Evolutionary conservation across 2,888 invertebrate genomes (phyloP), one percentile per base, ranked within the genome.

Genomic region (Leucania comma): DNA sequence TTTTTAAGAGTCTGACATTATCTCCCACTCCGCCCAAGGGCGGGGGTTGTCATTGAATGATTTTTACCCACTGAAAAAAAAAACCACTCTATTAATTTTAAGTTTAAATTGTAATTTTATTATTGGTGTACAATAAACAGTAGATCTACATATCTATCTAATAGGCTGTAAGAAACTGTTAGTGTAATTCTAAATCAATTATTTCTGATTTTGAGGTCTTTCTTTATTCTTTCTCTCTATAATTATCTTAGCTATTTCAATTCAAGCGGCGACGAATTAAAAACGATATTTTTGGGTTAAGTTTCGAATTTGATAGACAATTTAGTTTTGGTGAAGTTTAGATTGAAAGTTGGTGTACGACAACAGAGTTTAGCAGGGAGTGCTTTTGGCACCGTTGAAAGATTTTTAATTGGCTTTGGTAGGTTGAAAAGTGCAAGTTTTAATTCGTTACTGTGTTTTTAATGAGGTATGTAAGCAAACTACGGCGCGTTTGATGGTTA

Each of bases 221-320:
- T 35, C 9, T 8, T 35, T 10, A 29, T 29, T 29, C 4, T 29
- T 29, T 29, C n/a, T n/a, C n/a, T n/a, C n/a, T n/a, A n/a, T 29
- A 29, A 29, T 14, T 38, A 14, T 14, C 9, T 35, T 14, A 38
- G 14, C 4, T 42, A 17, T 42, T 14, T 42, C 91, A 89, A 64
- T 72, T 79, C 53, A 74, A 84, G 80, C 83, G 75, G 61, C 64
- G 65, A 32, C n/a, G 48, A 82, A 82, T 85, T 78, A 83, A 83
- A 70, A 80, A 72, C 72, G 64, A 72, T 74, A 85, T 82, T 84
- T 88, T 86, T 75, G 82, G 87, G 81, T 72, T 68, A 6, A 57
- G 66, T 70, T 32, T 76, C 69, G 69, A 58, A 74, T 86, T 82
- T 87, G 89, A 90, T 84, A 89, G 81, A 80, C 68, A 85, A 86